Evolutionary conservation across 2,113 vertebrate genomes (phyloP), one percentile per base, ranked within the genome.

Genomic region (Oreochromis niloticus): DNA sequence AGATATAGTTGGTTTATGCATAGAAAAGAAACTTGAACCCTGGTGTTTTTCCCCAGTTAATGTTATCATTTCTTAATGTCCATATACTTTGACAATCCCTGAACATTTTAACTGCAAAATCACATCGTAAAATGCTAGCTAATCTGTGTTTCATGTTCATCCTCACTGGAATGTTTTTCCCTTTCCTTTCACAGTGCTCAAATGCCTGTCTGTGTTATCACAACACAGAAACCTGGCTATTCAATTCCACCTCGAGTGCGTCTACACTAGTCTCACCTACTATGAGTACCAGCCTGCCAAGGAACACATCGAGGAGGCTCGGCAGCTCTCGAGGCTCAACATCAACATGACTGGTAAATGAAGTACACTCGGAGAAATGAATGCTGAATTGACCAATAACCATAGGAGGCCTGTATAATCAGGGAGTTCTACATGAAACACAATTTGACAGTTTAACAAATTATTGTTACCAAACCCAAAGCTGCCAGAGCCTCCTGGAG

Each of bases 191-290:
- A n/a, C 95, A 99, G 98, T 98, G 94, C 78, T 94, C 89, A 95
- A 96, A 87, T 91, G 91, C 30, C 93, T 96, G 75, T 48, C 91
- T 75, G 87, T 98, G 79, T 95, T 98, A 50, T 61, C 75, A 19
- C 92, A 89, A 7, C 95, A 95, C 52, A 93, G 88, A 61, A 96
- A 95, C 84, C 96, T 99, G 90, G 95, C 95, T 68, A 94, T 99
- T 89, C 98, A 98, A 36, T 98, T 99, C 87, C 97, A 98, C 89
- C 97, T 99, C 92, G 98, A 99, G 93, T 97, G 97, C 91, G 97
- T 97, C 85, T 97, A 99, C 93, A 94, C 83, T 0, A 96, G 93
- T 92, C 96, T 99, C 87, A 96, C 96, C 91, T 99, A 98, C 94
- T 99, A 98, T 6, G 97, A 99, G n/a, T 98, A 99, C 92, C 96